Evolutionary conservation across 2,797 vertebrate genomes (phyloP).

Genomic region (Lithobates sylvaticus): DNA sequence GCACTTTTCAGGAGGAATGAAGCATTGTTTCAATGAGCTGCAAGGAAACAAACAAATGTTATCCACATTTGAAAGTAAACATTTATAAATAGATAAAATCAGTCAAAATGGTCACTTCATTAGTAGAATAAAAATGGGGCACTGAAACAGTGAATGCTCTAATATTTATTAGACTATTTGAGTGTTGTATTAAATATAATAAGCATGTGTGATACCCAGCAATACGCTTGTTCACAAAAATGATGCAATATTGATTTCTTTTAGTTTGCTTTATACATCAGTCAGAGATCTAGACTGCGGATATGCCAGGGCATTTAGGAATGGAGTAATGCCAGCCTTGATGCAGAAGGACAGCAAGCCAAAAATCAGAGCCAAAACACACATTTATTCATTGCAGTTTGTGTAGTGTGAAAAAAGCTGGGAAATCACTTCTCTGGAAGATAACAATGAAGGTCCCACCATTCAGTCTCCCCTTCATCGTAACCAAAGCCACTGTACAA

Average conservation of each 20-base stretch:
- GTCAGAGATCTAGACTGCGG: constrained; percentile 53
- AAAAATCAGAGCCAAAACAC: constrained; percentile 58
- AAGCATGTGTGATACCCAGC: background rate
- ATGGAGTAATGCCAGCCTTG: constrained; percentile 43
- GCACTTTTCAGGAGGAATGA: too few species aligned
- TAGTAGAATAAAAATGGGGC: background rate
- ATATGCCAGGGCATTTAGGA: constrained; percentile 57
- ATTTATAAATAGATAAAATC: too few species aligned
- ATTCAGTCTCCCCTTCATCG: constrained; percentile 11
- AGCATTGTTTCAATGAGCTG: too few species aligned
- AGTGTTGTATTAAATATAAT: background rate
- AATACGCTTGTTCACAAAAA: constrained; percentile 4
- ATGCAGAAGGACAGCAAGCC: constrained; percentile 50
- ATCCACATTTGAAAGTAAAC: too few species aligned
- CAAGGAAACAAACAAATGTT: too few species aligned
- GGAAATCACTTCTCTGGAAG: constrained; percentile 58
- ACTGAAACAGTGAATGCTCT: background rate
- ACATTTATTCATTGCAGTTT: constrained; percentile 60
- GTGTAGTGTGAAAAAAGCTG: constrained; percentile 47
- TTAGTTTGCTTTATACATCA: constrained; percentile 42
- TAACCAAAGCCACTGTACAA: background rate
- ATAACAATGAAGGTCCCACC: constrained; percentile 23
- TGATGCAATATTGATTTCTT: constrained; percentile 27
- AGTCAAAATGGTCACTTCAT: too few species aligned
- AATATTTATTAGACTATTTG: background rate